A percentile compares a stretch with the other conserved stretches of the same genome.
Conservation (phyloP, 2,888 invertebrate species). For the Cordylochernes scorpioides region DNA sequence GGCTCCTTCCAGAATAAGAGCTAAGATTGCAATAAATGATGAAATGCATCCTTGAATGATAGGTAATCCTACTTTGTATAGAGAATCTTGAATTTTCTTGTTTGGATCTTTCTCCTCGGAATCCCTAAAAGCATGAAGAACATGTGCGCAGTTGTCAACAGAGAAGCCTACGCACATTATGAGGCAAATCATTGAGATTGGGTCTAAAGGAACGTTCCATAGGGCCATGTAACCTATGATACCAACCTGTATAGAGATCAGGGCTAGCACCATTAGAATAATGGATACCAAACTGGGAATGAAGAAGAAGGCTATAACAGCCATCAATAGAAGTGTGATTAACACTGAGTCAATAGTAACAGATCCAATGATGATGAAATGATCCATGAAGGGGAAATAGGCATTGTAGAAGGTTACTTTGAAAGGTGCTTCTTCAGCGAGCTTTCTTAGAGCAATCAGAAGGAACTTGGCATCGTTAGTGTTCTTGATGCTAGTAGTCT, state of each 20-base stretch:
- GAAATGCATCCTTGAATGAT: conserved; percentile 73
- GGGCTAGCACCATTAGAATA: conserved; percentile 77
- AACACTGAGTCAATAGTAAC: conserved; percentile 64
- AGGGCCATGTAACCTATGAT: conserved; percentile 86
- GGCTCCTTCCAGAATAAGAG: conserved; percentile 58
- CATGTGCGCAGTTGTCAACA: conserved; percentile 80
- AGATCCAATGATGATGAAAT: conserved; percentile 61
- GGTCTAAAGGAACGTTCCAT: conserved; percentile 75
- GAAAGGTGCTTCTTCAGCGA: conserved; percentile 43
- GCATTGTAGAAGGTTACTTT: conserved; percentile 80
- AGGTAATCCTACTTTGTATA: conserved; percentile 62
- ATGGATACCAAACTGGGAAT: conserved; percentile 73
- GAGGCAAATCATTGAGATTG: conserved; percentile 83
- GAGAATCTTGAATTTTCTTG: conserved; percentile 51
- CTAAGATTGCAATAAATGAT: conserved; percentile 62
- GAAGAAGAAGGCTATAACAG: conserved; percentile 70
- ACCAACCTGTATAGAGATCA: conserved; percentile 70
- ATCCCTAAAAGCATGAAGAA: conserved; percentile 86
- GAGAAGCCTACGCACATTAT: conserved; percentile 92
- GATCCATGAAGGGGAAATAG: conserved; percentile 77
- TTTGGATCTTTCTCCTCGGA: conserved; percentile 48
- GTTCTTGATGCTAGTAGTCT: conserved; percentile 61
- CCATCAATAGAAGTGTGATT: conserved; percentile 70
- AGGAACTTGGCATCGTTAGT: conserved; percentile 71
- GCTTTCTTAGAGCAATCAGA: conserved; percentile 48